Evolutionary conservation across 2,888 invertebrate species (phyloP), one percentile per base, ranked within the genome.

Genomic region (Mythimna albipuncta): DNA sequence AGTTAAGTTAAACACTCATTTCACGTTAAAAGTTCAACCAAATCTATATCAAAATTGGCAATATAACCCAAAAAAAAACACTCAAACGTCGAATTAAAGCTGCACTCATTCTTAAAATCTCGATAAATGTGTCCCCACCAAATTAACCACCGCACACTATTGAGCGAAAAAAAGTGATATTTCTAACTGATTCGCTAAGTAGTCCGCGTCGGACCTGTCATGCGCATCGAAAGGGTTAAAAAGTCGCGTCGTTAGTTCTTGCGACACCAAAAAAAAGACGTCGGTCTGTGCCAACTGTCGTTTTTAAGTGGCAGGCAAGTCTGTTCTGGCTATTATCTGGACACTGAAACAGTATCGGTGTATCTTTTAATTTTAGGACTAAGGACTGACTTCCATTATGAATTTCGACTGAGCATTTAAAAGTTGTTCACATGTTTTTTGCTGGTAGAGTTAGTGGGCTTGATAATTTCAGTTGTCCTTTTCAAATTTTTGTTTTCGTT

Each of bases 131-230:
- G 62, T 67, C 52, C 21, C 11, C n/a, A 59, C 61, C 41, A 75
- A 82, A 82, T 85, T 78, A 86, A 69, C 72, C 58, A 58, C 11
- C 47, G 59, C 62, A 76, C 75, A 86, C 85, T 85, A 85, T 82
- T 85, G 62, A 70, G 75, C 74, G 75, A 64, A 73, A 78, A 32
- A 84, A 85, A 80, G 65, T 76, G 75, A 81, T 73, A 76, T 69
- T 71, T 72, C 73, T 77, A 79, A 74, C 86, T 84, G 87, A 87
- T 85, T 84, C 77, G 73, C 82, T 87, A 89, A 90, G 90, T 90
- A 90, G 91, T 90, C 89, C 76, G 72, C 85, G 90, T 89, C 88
- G 64, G 83, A 88, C 85, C 85, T 91, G 92, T 90, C 93, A 89
- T 83, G 75, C 69, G 83, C 85, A 81, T 83, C 76, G 85, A 77